phyloP scores from a whole-genome alignment of 2,888 invertebrate genomes.

The Plebejus argus region DNA sequence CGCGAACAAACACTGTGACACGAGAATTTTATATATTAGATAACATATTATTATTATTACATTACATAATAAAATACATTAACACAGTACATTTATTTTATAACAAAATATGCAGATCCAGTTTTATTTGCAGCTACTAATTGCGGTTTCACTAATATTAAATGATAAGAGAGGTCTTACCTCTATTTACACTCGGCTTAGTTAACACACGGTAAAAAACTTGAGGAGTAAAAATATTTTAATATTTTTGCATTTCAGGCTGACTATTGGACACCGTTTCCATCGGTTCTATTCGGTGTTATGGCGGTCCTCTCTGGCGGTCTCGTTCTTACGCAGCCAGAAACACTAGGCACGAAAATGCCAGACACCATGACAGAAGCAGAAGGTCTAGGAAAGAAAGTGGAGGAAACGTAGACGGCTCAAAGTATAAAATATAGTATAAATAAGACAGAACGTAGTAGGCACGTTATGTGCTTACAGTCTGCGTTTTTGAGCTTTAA shows the following conservation, averaged over 20 bases:
- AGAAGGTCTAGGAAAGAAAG: constrained; percentile 52
- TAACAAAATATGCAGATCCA: too few species aligned
- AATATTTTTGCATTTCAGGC: constrained; percentile 45
- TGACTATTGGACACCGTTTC: constrained; percentile 51
- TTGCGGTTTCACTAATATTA: background rate
- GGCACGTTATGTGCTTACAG: background rate
- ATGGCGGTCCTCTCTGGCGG: constrained; percentile 75
- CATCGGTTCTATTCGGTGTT: constrained; percentile 69
- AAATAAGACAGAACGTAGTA: background rate
- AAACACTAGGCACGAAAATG: constrained; percentile 79
- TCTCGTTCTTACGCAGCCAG: constrained; percentile 80
- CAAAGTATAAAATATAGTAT: background rate
- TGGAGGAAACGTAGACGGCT: background rate
- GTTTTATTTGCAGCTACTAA: background rate
- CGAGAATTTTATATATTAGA: too few species aligned
- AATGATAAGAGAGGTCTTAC: background rate
- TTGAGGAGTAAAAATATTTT: background rate
- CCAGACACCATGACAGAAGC: constrained; percentile 82
- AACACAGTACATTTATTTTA: too few species aligned
- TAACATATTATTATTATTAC: too few species aligned
- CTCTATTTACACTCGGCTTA: background rate
- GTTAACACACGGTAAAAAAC: too few species aligned
- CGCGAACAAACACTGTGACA: too few species aligned
- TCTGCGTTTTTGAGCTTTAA: background rate
- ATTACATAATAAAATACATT: too few species aligned